Evolutionary conservation across 2,113 vertebrate genomes (phyloP), one percentile per base, ranked within the genome.

Genomic region (Glaucomys volans): DNA sequence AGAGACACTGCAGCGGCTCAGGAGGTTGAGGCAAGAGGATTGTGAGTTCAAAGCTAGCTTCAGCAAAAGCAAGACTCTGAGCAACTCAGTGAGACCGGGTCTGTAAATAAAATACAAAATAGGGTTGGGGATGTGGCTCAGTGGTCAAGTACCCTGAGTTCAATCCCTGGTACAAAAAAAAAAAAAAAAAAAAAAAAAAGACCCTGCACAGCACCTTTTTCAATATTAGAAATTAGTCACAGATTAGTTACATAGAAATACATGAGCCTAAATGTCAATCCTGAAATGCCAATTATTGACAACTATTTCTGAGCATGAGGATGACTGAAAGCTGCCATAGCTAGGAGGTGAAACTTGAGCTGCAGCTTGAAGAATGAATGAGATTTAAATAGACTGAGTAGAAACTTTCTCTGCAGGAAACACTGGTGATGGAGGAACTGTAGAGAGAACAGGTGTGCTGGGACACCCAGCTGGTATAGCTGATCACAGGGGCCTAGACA

Each of bases 301-400:
- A 85, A 64, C 54, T 35, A 47, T 90, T 67, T 95, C 83, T 87
- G 59, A 87, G 40, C 47, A 69, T 35, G 67, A 82, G 20, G 18
- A 86, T 1, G 22, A 64, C 9, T 37, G 5, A 89, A 47, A 24
- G 1, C 24, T 76, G 16, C 42, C 64, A 24, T 22, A 6, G 20
- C n/a, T n/a, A n/a, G 8, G 50, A 42, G 8, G 26, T 22, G 18
- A 28, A 80, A 69, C 35, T 80, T 75, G 20, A 96, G 47, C 32
- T 35, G 16, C 82, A 44, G 2, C 13, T 81, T 77, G 37, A 76
- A 86, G 20, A 14, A 47, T 32, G 22, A 66, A 40, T 76, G 22
- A 10, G 37, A 71, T 80, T 96, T 93, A 76, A 37, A 82, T 5
- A 95, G 67, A 76, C 92, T 66, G 37, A 84, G 22, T 35, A 79